phyloP scores from a whole-genome alignment of 2,113 vertebrate genomes.

The Brachyistius frenatus region DNA sequence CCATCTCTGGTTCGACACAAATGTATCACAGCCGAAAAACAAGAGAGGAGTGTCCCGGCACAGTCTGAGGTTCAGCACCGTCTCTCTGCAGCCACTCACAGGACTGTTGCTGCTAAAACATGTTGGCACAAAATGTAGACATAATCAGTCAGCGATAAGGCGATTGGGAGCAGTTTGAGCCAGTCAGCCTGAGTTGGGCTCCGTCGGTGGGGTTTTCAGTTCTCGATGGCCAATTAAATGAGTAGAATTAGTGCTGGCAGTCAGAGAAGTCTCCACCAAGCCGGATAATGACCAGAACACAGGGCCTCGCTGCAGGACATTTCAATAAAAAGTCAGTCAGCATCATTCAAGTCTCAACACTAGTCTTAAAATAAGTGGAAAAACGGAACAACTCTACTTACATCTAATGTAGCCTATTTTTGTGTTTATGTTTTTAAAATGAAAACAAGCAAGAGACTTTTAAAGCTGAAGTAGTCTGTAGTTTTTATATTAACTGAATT shows the following conservation, averaged over 20 bases:
- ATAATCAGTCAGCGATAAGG: slow-evolving; percentile 14
- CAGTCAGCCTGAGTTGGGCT: slow-evolving; percentile 11
- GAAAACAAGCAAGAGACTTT: too few relatives aligned
- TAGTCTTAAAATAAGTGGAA: slow-evolving; percentile 1
- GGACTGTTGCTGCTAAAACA: not conserved
- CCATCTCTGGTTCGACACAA: slow-evolving; percentile 15
- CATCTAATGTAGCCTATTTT: not conserved
- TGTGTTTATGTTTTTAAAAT: not conserved
- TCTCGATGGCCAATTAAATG: slow-evolving; percentile 61
- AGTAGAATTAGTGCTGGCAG: slow-evolving; percentile 55
- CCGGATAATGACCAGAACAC: slow-evolving; percentile 35
- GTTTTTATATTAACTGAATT: not conserved
- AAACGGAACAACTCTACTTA: not conserved
- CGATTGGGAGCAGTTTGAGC: slow-evolving; percentile 13
- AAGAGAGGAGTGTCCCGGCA: not conserved
- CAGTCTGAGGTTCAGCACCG: not conserved
- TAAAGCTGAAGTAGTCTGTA: not conserved
- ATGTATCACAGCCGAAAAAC: not conserved
- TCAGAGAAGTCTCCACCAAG: slow-evolving; percentile 34
- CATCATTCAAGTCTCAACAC: slow-evolving; percentile 6
- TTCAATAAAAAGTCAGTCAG: slow-evolving; percentile 27
- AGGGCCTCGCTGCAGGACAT: slow-evolving; percentile 8
- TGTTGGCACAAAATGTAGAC: slow-evolving; percentile 15
- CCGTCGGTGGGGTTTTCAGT: not conserved
- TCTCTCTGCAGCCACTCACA: not conserved